phyloP scores from a whole-genome alignment of 2,113 vertebrate genomes.

The Tiliqua scincoides region DNA sequence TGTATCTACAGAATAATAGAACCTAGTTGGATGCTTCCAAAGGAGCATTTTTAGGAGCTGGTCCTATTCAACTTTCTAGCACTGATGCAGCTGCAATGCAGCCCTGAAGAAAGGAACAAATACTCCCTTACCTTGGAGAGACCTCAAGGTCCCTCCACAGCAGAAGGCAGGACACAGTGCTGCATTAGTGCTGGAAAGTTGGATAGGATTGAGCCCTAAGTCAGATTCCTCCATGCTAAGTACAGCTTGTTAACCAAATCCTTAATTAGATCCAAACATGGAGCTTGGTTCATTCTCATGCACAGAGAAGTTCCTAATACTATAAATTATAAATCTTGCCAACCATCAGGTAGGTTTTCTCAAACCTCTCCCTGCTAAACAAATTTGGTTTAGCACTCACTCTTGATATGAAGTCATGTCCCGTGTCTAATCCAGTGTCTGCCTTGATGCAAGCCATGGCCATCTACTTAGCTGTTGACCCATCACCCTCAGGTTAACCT shows the following conservation, averaged over 20 bases:
- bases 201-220: no score
- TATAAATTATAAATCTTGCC: not conserved
- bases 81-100: no score
- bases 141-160: no score
- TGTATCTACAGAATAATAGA: constrained; percentile 33
- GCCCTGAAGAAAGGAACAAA: no score
- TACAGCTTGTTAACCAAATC: not conserved
- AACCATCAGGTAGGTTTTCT: no score
- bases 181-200: no score
- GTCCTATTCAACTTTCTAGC: no score
- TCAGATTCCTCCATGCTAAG: not conserved
- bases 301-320: not conserved
- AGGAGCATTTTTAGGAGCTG: not conserved
- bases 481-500: not conserved
- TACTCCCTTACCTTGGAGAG: no score
- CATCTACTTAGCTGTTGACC: not conserved
- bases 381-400: not conserved
- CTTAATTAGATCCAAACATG: not conserved
- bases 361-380: not conserved
- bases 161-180: no score
- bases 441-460: not conserved
- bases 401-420: not conserved
- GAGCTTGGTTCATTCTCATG: not conserved
- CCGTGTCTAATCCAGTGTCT: not conserved
- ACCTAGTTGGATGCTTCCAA: not conserved